A percentile compares a stretch with the other conserved stretches of the same genome.
These are phyloP conservation scores for Lycaon pictus DNA, from an alignment of 2,113 vertebrate genomes.

Conservation along the genomic window DNA sequence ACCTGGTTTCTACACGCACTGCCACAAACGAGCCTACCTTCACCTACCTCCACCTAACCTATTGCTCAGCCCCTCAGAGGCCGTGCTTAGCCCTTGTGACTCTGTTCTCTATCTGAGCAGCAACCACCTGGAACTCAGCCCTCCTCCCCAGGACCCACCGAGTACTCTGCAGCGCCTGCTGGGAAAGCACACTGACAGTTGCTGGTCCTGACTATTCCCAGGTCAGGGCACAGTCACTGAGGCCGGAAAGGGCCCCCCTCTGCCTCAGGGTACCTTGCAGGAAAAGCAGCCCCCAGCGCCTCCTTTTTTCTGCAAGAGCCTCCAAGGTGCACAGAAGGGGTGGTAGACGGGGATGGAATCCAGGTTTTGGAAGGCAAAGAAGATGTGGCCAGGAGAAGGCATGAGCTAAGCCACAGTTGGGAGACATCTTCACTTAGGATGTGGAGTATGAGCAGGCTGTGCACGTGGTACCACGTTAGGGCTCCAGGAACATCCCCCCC, in stretches of 20 bases:
- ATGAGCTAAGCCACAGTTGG: neutral
- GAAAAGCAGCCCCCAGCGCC: neutral
- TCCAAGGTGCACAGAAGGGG: neutral
- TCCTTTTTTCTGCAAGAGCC: neutral
- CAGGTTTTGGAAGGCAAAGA: slow-evolving; percentile 9
- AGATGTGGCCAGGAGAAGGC: neutral
- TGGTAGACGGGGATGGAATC: neutral
- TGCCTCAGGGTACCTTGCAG: neutral
- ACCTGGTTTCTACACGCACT: neutral
- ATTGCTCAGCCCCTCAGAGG: neutral
- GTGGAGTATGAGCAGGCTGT: neutral
- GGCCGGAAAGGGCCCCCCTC: neutral
- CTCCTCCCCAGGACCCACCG: no score
- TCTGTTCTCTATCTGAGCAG: neutral
- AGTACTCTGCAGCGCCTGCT: neutral
- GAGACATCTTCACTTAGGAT: neutral
- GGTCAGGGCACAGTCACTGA: neutral
- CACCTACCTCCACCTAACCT: neutral
- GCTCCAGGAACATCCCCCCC: neutral
- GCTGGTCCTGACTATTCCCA: neutral
- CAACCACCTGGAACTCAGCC: neutral
- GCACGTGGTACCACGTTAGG: fast-evolving
- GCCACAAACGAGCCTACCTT: neutral
- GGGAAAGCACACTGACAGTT: neutral
- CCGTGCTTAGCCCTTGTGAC: neutral